Evolutionary conservation across 2,797 vertebrate species (phyloP).

Genomic region (Thripadectes ignobilis): DNA sequence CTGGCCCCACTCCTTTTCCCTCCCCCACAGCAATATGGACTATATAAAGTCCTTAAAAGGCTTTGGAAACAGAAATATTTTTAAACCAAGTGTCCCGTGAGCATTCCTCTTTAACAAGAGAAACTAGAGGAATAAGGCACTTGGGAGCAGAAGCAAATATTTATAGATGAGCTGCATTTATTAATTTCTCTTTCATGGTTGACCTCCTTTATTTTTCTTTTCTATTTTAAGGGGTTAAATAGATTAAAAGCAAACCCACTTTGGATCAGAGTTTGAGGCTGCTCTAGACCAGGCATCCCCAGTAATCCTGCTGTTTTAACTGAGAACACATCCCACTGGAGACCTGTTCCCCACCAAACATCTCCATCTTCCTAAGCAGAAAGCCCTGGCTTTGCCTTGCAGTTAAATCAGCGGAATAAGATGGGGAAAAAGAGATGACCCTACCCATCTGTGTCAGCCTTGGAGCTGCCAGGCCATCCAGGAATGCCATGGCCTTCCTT

Average conservation of each 20-base stretch:
- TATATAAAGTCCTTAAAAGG: neutral
- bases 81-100: neutral
- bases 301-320: neutral
- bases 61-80: neutral
- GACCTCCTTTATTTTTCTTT: neutral
- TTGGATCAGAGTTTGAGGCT: neutral
- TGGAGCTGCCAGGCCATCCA: neutral
- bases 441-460: neutral
- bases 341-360: neutral
- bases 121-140: neutral
- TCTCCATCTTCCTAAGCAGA: neutral
- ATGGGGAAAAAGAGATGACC: neutral
- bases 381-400: neutral
- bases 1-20: neutral
- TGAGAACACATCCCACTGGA: neutral
- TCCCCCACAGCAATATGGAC: neutral
- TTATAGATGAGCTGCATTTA: slow-evolving; percentile 26
- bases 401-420: neutral
- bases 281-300: neutral
- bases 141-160: slow-evolving; percentile 42
- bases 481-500: neutral
- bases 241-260: neutral
- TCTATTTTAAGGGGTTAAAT: slow-evolving; percentile 5
- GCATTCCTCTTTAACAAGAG: neutral
- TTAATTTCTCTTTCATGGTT: slow-evolving; percentile 24